Percentiles rank a stretch among this genome's conserved stretches.
These are phyloP conservation scores for Athene cunicularia DNA, from an alignment of 2,113 vertebrate species.

Conservation along the genomic window DNA sequence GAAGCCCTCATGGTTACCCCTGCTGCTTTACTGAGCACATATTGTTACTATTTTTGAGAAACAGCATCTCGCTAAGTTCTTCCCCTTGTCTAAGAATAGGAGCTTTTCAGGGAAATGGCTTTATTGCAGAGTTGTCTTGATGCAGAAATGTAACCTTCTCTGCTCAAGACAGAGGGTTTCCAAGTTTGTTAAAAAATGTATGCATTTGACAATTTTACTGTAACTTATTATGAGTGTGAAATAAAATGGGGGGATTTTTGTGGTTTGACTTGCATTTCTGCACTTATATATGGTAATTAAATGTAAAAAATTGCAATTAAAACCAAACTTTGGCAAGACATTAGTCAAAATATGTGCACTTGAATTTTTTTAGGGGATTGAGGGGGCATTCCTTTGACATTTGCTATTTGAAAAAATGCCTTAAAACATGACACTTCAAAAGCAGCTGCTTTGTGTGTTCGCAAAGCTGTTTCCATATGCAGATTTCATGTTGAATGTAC, in stretches of 20 bases:
- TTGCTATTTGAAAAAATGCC: neutral
- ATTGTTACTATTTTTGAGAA: conserved; percentile 38
- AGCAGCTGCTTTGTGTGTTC: neutral
- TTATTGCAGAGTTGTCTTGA: neutral
- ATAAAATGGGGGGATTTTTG: conserved; percentile 25
- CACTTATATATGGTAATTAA: conserved; percentile 15
- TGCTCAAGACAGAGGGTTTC: neutral
- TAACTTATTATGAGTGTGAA: neutral
- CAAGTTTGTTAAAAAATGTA: neutral
- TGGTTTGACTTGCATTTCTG: conserved; percentile 38
- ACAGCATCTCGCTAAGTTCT: neutral
- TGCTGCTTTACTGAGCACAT: conserved; percentile 10
- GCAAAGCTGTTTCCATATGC: neutral
- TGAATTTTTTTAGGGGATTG: neutral
- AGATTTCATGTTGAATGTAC: neutral
- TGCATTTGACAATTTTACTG: neutral
- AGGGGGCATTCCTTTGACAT: conserved; percentile 13
- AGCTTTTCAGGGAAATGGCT: neutral
- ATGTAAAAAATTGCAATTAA: conserved; percentile 48
- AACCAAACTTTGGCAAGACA: conserved; percentile 57
- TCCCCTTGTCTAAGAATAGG: conserved; percentile 36
- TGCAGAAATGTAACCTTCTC: neutral
- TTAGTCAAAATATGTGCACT: conserved; percentile 23
- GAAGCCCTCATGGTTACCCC: neutral
- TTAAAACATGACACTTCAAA: conserved; percentile 50